Base-by-base conservation (phyloP, 2,888 invertebrate species). In the Cynaeus angustus region DNA sequence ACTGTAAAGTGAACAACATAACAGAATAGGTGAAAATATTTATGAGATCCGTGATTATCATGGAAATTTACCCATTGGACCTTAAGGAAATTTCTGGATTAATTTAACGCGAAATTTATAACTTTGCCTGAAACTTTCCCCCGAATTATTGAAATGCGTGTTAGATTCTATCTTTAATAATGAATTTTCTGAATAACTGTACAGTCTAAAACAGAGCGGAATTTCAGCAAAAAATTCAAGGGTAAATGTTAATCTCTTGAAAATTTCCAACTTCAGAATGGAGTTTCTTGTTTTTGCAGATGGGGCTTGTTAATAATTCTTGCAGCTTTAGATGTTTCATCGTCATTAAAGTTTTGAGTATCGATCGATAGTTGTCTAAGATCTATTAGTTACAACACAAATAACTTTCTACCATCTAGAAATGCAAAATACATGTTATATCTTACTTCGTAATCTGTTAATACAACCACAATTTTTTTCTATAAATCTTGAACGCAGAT, bases 131-230 rank as follows among this genome's bases (percentile, higher is more conserved):
- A 14, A 46, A 46, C 7, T 14, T 50, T 16, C 5, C 10, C 30
- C 30, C 9, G 13, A 43, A 56, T 56, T 56, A 56, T 56, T 56
- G 56, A 56, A 56, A 43, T 56, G 56, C 56, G 56, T 56, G 43
- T 41, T 41, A 56, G 56, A 56, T 56, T 41, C 43, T 43, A 56
- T 56, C 56, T 56, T 28, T 10, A 12, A 56, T 56, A 43, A 56
- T 41, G 43, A 43, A 56, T 56, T 55, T 55, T 41, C 21, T 16
- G 43, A 56, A 56, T 56, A 56, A 26, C 41, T 6, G 43, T n/a
- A 46, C 2, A 16, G 7, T 46, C 46, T 46, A 9, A 8, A 46
- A 16, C 46, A 43, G 43, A 13, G 12, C 7, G 38, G 33, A 33
- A 33, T 52, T 33, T 30, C 33, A 2, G 16, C 55, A 55, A 55